These are phyloP conservation scores for Leucophenga maculata DNA, from an alignment of 2,888 invertebrate species.

Conservation along the genomic window DNA sequence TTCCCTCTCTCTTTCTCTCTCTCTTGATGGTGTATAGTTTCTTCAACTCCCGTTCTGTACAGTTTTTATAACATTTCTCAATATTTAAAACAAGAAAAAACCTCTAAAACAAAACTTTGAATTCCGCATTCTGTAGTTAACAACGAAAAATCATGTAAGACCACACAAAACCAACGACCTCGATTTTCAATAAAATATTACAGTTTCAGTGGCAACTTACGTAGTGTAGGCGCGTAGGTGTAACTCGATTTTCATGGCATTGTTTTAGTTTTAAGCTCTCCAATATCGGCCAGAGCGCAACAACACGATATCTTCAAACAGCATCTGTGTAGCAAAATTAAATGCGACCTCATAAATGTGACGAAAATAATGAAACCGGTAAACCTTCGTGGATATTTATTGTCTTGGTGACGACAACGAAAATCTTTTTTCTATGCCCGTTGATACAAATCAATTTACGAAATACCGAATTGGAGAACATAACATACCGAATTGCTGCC, in stretches of 20 bases:
- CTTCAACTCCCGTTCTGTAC: too few species aligned
- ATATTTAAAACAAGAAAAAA: background rate
- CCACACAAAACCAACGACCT: background rate
- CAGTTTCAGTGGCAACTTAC: conserved; percentile 2
- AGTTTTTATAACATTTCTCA: background rate
- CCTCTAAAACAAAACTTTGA: background rate
- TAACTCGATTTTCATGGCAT: conserved; percentile 11
- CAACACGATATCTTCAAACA: background rate
- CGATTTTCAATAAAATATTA: background rate
- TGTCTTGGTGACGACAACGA: background rate
- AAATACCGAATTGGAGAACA: background rate
- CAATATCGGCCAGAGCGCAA: too few species aligned
- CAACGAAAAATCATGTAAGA: conserved; percentile 56
- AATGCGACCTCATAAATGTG: conserved; percentile 17
- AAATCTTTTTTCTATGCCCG: background rate
- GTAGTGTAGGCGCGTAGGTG: conserved; percentile 14
- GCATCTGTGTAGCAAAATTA: background rate
- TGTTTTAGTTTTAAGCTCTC: background rate
- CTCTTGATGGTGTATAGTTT: too few species aligned
- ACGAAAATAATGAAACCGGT: conserved; percentile 8
- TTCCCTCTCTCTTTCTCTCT: too few species aligned
- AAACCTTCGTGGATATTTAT: conserved; percentile 1
- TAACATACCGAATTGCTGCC: too few species aligned
- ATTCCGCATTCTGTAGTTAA: conserved; percentile 31
- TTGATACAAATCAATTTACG: background rate